Evolutionary conservation across 2,888 invertebrate species (phyloP), one percentile per base, ranked within the genome.

Genomic region (Eueremaeus valkanovi): DNA sequence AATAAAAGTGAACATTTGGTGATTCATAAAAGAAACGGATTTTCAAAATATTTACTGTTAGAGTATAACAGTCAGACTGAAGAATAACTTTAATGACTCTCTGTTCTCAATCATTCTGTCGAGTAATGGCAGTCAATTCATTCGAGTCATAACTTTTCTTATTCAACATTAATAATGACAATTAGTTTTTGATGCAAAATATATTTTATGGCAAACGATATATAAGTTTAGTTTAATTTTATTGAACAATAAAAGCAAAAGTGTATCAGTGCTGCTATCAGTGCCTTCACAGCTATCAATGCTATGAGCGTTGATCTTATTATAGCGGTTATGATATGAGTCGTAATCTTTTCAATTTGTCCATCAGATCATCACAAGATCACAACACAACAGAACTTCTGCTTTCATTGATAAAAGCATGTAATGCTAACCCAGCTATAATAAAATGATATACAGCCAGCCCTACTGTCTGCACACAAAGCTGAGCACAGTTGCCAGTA

Each of bases 391-490:
- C 58, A 58, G 58, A 58, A 27, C 29, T 36, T 66, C 66, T 36
- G 36, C 40, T 40, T 66, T 66, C 66, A 66, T 33, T 33, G 36
- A 66, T 66, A 66, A 66, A 66, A 33, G 66, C 36, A 66, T 66
- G 66, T 40, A 21, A 66, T 66, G 66, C 33, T 66, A 21, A 66
- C 66, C 13, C 66, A 29, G 40, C 40, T 40, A 66, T 66, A 66
- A 66, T 40, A 66, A 40, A 66, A 66, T 66, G 66, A 66, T 66
- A 40, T 66, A 66, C 66, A 66, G 40, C 66, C 29, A 31, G 66
- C 31, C n/a, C n/a, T n/a, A n/a, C n/a, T n/a, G n/a, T n/a, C n/a
- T n/a, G n/a, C n/a, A n/a, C n/a, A n/a, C n/a, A n/a, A n/a, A n/a
- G n/a, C n/a, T n/a, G n/a, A n/a, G n/a, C n/a, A 40, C 21, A 11